These are phyloP conservation scores for Stenchaetothrips biformis DNA, from an alignment of 2,888 invertebrate species.

Conservation along the genomic window DNA sequence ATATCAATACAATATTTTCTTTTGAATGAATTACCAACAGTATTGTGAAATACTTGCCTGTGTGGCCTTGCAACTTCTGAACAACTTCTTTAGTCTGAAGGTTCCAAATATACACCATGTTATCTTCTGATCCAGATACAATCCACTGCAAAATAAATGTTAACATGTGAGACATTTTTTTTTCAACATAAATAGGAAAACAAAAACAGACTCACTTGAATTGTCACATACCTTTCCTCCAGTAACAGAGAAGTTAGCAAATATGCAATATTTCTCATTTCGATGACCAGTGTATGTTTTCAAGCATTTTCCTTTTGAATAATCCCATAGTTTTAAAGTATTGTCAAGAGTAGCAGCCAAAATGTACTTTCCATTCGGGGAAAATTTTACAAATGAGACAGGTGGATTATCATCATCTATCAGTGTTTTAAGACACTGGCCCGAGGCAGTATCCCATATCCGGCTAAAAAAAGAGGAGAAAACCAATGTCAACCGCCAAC, in stretches of 20 bases:
- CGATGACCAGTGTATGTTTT: slow-evolving; percentile 98
- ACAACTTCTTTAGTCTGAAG: slow-evolving; percentile 99
- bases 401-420: slow-evolving; percentile 99
- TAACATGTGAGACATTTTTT: slow-evolving; percentile 25
- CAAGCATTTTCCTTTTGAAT: slow-evolving; percentile 95
- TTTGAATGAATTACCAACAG: slow-evolving; percentile 26
- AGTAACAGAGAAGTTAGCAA: slow-evolving; percentile 99
- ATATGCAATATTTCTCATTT: slow-evolving; percentile 99
- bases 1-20: neutral
- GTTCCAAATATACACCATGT: slow-evolving; percentile 99
- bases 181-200: slow-evolving; percentile 23
- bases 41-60: slow-evolving; percentile 57
- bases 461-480: slow-evolving; percentile 61
- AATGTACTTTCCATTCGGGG: slow-evolving; percentile 99
- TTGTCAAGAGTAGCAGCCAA: slow-evolving; percentile 97
- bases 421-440: slow-evolving; percentile 96
- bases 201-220: slow-evolving; percentile 19
- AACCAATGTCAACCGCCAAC: neutral
- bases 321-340: slow-evolving; percentile 98
- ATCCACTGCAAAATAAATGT: slow-evolving; percentile 74
- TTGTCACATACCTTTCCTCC: slow-evolving; percentile 81
- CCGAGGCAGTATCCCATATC: slow-evolving; percentile 99
- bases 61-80: slow-evolving; percentile 93
- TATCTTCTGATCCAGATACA: slow-evolving; percentile 99
- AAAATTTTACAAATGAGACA: slow-evolving; percentile 99